Percentiles rank a stretch among this genome's conserved stretches.
Conservation (phyloP, 2,113 vertebrate species). For the Ammodytes dubius region DNA sequence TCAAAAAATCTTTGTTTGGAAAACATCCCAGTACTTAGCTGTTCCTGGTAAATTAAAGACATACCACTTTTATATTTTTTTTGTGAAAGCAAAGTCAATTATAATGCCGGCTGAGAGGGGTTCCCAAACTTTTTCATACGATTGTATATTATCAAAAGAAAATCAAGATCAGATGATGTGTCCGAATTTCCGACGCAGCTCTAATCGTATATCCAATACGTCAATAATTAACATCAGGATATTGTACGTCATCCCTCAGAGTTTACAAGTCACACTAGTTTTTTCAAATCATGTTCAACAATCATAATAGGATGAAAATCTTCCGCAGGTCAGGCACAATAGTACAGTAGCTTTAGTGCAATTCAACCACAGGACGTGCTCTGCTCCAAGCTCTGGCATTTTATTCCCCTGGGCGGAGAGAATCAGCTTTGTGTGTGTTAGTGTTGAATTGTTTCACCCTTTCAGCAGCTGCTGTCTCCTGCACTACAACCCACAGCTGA, state of each 20-base stretch:
- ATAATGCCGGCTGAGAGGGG: too few species aligned
- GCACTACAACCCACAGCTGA: conserved; percentile 46
- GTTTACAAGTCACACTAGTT: not conserved
- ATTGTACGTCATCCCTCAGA: not conserved
- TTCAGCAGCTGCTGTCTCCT: conserved; percentile 26
- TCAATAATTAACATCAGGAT: not conserved
- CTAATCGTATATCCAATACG: not conserved
- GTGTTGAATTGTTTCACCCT: conserved; percentile 31
- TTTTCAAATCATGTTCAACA: not conserved
- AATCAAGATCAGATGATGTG: not conserved
- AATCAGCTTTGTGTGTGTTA: conserved; percentile 35
- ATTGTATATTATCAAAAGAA: too few species aligned
- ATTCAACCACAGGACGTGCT: conserved; percentile 27
- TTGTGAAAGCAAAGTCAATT: too few species aligned
- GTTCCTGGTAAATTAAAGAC: too few species aligned
- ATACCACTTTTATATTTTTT: too few species aligned
- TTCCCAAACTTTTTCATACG: too few species aligned
- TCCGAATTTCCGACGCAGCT: not conserved
- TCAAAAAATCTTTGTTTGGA: too few species aligned
- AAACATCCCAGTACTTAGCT: too few species aligned
- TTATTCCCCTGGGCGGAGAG: not conserved
- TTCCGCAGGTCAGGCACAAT: not conserved
- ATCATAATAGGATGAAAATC: not conserved
- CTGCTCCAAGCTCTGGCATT: conserved; percentile 4
- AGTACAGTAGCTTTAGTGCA: not conserved